A percentile compares a stretch with the other conserved stretches of the same genome.
Conservation (phyloP, 2,797 vertebrate species). For the Siniperca obscura region DNA sequence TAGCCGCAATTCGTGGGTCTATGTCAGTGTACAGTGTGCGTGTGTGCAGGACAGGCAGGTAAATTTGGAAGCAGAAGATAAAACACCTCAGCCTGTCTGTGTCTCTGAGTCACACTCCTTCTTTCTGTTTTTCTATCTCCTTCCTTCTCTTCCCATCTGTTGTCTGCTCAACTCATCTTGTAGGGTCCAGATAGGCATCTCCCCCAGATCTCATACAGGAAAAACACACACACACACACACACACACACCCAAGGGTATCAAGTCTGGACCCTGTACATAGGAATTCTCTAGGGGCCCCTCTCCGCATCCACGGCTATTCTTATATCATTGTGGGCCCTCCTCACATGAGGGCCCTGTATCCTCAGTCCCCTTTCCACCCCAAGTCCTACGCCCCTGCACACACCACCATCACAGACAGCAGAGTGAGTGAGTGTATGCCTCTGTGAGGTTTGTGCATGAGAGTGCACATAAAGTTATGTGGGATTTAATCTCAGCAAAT, state of each 20-base stretch:
- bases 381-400: not conserved
- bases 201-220: constrained; percentile 65
- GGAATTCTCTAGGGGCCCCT: too few species aligned
- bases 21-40: not conserved
- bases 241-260: not conserved
- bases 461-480: constrained; percentile 48
- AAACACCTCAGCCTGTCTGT: constrained; percentile 45
- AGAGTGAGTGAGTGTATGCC: constrained; percentile 50
- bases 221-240: constrained; percentile 63
- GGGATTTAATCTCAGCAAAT: constrained; percentile 53
- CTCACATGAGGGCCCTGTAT: too few species aligned
- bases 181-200: constrained; percentile 80
- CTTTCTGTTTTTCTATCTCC: constrained; percentile 35
- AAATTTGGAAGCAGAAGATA: constrained; percentile 51
- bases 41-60: constrained; percentile 32
- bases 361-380: too few species aligned
- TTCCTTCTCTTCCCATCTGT: constrained; percentile 48
- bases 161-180: constrained; percentile 64
- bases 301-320: too few species aligned
- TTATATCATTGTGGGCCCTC: too few species aligned
- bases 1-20: not conserved
- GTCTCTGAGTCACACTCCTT: constrained; percentile 39
- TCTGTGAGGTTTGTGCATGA: constrained; percentile 34
- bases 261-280: too few species aligned
- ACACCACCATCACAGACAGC: constrained; percentile 40